These are phyloP conservation scores for Rhinogobio ventralis DNA, from an alignment of 2,797 vertebrate genomes.

Conservation along the genomic window DNA sequence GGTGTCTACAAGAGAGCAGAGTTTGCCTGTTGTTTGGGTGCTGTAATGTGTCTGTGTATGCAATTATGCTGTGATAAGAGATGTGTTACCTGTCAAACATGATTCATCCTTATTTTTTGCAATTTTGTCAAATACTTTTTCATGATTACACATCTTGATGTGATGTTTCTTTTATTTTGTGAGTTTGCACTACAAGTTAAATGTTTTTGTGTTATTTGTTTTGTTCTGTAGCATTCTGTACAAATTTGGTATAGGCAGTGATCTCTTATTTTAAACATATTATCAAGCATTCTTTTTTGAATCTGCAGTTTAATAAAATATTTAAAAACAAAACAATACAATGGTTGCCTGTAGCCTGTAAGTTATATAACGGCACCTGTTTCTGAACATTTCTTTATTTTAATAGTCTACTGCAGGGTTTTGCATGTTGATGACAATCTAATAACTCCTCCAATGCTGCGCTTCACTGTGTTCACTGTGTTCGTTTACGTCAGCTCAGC, in stretches of 20 bases:
- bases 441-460: no score
- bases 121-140: no score
- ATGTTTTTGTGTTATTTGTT: no score
- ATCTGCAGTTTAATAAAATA: background rate
- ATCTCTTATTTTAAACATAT: background rate
- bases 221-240: background rate
- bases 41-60: background rate
- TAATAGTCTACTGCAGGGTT: background rate
- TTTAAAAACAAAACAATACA: background rate
- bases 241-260: background rate
- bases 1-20: background rate
- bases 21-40: background rate
- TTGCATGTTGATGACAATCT: background rate
- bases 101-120: no score
- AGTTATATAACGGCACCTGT: background rate
- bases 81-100: no score
- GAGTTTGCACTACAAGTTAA: no score
- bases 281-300: background rate
- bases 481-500: background rate
- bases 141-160: no score
- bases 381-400: background rate
- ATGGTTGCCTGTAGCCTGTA: background rate
- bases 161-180: no score
- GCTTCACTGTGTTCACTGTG: background rate
- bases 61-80: no score